These are phyloP conservation scores for Okapia johnstoni DNA, from an alignment of 2,113 vertebrate genomes.

Conservation along the genomic window DNA sequence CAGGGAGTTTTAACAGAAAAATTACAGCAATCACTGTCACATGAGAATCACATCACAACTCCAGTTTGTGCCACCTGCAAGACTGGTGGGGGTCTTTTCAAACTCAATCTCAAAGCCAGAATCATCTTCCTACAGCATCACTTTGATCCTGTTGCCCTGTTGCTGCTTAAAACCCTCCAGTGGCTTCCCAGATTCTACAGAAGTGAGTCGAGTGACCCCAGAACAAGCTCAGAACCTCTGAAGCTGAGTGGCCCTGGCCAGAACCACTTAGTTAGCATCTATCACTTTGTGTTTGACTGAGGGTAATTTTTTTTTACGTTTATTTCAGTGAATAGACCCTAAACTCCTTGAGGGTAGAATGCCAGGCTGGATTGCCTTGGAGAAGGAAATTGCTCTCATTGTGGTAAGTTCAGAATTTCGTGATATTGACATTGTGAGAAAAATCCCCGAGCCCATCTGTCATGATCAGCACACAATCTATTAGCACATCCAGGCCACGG, in stretches of 20 bases:
- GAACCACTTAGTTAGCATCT: background rate
- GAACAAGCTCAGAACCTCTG: background rate
- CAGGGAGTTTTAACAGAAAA: background rate
- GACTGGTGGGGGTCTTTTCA: background rate
- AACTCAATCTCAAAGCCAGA: background rate
- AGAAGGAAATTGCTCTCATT: background rate
- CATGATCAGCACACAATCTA: background rate
- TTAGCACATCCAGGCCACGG: accelerated
- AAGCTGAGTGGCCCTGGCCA: background rate
- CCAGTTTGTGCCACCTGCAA: background rate
- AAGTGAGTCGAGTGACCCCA: background rate
- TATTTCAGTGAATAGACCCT: background rate
- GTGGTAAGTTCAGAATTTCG: background rate
- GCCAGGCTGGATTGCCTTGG: background rate
- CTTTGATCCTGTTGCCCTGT: background rate
- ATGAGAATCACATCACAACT: background rate
- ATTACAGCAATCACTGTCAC: background rate
- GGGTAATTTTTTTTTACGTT: background rate
- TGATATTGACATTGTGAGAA: too few relatives aligned
- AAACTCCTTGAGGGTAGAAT: background rate
- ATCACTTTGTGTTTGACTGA: background rate
- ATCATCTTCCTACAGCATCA: background rate
- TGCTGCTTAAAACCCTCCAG: background rate
- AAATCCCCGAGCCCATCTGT: background rate
- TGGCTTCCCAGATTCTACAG: background rate